Evolutionary conservation across 2,113 vertebrate species (phyloP).

Genomic region (Anguilla rostrata): DNA sequence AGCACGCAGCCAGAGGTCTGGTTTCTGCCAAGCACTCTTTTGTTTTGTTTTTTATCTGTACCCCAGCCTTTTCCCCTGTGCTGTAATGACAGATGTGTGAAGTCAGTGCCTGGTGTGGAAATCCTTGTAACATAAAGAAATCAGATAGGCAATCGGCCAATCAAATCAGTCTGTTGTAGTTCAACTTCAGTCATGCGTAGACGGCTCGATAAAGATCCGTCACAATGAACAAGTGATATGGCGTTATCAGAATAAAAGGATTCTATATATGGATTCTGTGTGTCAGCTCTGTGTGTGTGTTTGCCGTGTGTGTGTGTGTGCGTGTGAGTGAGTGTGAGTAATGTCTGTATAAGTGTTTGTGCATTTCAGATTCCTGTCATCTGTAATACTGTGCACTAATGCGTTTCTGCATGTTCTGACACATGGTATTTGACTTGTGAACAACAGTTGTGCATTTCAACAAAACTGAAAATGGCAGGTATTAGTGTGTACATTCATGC

Average conservation of each 20-base stretch:
- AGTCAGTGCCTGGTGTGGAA: neutral
- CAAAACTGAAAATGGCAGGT: constrained; percentile 1
- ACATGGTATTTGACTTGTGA: neutral
- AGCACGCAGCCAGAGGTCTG: no score
- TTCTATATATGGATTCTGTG: neutral
- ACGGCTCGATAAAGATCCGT: neutral
- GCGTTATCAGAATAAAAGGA: neutral
- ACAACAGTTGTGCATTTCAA: neutral
- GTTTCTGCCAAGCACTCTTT: no score
- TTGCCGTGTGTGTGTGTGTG: neutral
- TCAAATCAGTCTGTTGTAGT: neutral
- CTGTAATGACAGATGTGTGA: neutral
- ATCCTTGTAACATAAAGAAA: neutral
- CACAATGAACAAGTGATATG: neutral
- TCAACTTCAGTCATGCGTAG: neutral
- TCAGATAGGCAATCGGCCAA: neutral
- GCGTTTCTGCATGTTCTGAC: neutral
- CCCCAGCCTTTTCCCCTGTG: neutral
- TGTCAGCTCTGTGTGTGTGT: neutral
- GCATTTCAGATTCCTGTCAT: neutral
- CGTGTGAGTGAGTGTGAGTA: neutral
- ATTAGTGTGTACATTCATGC: neutral
- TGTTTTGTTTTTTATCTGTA: no score
- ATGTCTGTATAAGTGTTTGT: neutral
- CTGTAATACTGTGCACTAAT: neutral